Evolutionary conservation across 2,113 vertebrate species (phyloP).

Genomic region (Monopterus albus): DNA sequence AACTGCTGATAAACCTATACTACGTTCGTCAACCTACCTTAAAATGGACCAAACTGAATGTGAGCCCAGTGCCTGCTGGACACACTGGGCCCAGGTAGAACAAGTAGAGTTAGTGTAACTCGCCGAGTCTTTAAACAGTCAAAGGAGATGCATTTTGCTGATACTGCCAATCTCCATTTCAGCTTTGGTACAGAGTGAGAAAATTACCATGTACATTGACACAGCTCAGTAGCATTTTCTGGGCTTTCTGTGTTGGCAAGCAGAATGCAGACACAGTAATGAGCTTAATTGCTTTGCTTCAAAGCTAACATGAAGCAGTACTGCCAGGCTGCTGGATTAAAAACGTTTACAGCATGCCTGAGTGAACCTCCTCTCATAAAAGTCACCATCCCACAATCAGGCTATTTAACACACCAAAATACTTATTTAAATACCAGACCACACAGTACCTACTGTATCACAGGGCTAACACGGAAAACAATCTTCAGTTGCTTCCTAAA

Average conservation of each 20-base stretch:
- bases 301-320: constrained; percentile 47
- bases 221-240: constrained; percentile 51
- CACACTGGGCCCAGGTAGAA: too few species aligned
- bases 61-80: too few species aligned
- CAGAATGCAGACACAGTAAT: constrained; percentile 59
- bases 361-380: constrained; percentile 30
- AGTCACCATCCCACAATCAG: constrained; percentile 25
- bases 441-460: neutral
- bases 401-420: constrained; percentile 31
- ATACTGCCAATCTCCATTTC: constrained; percentile 29
- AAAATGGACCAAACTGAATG: too few species aligned
- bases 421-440: neutral
- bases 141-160: constrained; percentile 19
- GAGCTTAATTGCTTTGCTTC: constrained; percentile 69
- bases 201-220: constrained; percentile 34
- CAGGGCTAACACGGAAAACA: neutral
- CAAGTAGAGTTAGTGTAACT: neutral
- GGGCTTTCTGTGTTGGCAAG: constrained; percentile 54
- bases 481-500: neutral
- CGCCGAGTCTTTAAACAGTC: constrained; percentile 4
- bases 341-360: constrained; percentile 39
- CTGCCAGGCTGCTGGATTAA: constrained; percentile 60
- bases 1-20: too few species aligned
- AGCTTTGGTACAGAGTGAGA: constrained; percentile 47
- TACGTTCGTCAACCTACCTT: too few species aligned